A percentile compares a stretch with the other conserved stretches of the same genome.
phyloP scores from a whole-genome alignment of 2,797 vertebrate species.

The Ataeniobius toweri region DNA sequence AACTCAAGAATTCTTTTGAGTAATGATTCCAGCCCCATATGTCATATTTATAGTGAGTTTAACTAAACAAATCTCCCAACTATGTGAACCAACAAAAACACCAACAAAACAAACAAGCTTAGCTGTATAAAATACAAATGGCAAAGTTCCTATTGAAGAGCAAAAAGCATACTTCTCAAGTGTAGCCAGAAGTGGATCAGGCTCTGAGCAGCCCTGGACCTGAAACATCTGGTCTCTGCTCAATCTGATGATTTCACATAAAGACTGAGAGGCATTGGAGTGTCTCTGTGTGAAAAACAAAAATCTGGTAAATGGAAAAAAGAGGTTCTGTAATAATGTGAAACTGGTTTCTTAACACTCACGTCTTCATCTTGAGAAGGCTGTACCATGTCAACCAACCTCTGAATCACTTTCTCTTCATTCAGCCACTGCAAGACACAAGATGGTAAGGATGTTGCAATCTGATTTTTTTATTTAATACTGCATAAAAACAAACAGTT shows the following conservation, averaged over 20 bases:
- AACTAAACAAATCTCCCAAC: too few relatives aligned
- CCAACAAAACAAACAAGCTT: not conserved
- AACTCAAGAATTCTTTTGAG: not conserved
- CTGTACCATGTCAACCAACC: constrained; percentile 96
- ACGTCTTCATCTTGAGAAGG: constrained; percentile 98
- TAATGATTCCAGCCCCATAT: not conserved
- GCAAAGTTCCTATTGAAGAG: not conserved
- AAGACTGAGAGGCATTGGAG: constrained; percentile 97
- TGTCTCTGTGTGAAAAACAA: constrained; percentile 84
- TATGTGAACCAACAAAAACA: not conserved
- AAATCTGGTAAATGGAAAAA: not conserved
- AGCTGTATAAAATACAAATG: not conserved
- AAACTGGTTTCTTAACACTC: constrained; percentile 67
- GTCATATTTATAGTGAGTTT: not conserved
- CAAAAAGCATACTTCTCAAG: constrained; percentile 89
- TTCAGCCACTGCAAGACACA: constrained; percentile 89
- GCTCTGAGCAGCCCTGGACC: constrained; percentile 93
- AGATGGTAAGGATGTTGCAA: not conserved
- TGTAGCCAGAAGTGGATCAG: constrained; percentile 94
- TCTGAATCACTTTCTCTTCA: constrained; percentile 96
- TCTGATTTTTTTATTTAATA: too few relatives aligned
- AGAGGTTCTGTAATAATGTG: not conserved
- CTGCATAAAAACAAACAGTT: not conserved
- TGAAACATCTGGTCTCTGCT: constrained; percentile 99
- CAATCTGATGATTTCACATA: constrained; percentile 98